phyloP scores from a whole-genome alignment of 2,797 vertebrate genomes.

The Gallinago solitaria region DNA sequence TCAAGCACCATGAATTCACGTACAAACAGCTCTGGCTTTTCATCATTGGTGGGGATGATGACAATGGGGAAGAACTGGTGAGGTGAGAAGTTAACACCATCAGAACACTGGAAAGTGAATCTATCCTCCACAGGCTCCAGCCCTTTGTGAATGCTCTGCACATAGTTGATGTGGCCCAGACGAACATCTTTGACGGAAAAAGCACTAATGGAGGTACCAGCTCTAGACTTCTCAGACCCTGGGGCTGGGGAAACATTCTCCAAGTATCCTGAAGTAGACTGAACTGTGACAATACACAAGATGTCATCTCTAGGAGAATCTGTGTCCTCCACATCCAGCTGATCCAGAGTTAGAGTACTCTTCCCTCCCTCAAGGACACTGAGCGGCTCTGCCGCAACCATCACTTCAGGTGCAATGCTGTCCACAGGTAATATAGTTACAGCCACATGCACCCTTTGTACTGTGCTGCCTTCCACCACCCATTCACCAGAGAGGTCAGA shows the following conservation, averaged over 20 bases:
- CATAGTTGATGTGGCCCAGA: conserved; percentile 82
- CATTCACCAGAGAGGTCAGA: conserved; percentile 84
- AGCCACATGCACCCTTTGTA: conserved; percentile 82
- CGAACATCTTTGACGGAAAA: conserved; percentile 85
- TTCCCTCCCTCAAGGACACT: conserved; percentile 85
- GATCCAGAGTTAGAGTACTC: conserved; percentile 80
- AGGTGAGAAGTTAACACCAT: conserved; percentile 88
- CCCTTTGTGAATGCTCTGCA: conserved; percentile 90
- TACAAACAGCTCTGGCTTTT: conserved; percentile 86
- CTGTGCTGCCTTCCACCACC: conserved; percentile 83
- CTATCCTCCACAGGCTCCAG: conserved; percentile 86
- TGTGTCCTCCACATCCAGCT: conserved; percentile 84
- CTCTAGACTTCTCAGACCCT: conserved; percentile 85
- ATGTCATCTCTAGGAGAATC: conserved; percentile 87
- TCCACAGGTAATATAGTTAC: conserved; percentile 88
- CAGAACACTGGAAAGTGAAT: conserved; percentile 88
- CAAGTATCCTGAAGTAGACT: conserved; percentile 87
- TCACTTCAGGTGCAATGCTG: conserved; percentile 82
- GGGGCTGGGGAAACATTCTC: conserved; percentile 87
- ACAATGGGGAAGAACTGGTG: conserved; percentile 85
- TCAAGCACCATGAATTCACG: conserved; percentile 89
- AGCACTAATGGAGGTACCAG: conserved; percentile 85
- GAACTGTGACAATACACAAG: conserved; percentile 85
- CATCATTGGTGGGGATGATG: conserved; percentile 87
- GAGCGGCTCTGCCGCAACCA: conserved; percentile 76